These are phyloP conservation scores for Diarsia mendica DNA, from an alignment of 2,888 invertebrate species.

Conservation along the genomic window DNA sequence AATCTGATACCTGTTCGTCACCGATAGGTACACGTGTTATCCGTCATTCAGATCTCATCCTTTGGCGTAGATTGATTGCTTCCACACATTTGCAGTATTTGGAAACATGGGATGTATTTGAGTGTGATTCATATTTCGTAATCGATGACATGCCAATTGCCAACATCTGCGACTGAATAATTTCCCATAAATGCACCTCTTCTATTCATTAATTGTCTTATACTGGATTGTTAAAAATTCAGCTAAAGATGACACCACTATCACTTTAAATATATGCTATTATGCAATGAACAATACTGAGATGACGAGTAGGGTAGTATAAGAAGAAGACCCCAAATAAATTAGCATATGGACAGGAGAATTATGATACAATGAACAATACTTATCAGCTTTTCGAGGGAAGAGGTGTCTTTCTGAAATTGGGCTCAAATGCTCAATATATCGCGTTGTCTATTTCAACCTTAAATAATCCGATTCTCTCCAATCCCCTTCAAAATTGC, in stretches of 20 bases:
- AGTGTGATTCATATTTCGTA: not conserved
- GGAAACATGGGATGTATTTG: conserved; percentile 18
- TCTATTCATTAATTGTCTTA: not conserved
- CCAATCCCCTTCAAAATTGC: conserved; percentile 9
- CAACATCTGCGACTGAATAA: not conserved
- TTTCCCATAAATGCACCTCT: not conserved
- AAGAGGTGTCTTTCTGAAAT: not conserved
- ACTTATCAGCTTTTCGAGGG: not conserved
- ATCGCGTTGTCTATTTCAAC: not conserved
- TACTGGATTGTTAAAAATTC: not conserved
- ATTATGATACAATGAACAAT: not conserved
- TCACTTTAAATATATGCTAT: not conserved
- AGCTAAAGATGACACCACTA: too few relatives aligned
- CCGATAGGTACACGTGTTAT: conserved; percentile 24
- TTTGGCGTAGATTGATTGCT: conserved; percentile 19
- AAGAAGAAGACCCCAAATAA: too few relatives aligned
- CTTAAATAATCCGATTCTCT: not conserved
- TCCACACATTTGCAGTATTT: conserved; percentile 4
- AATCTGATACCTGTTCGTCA: conserved; percentile 1
- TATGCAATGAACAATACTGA: too few relatives aligned
- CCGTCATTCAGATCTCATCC: not conserved
- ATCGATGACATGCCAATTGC: not conserved
- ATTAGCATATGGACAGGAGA: too few relatives aligned
- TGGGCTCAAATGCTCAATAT: not conserved
- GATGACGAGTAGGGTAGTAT: too few relatives aligned